Evolutionary conservation across 2,888 invertebrate species (phyloP).

Genomic region (Embidobia sp.): DNA sequence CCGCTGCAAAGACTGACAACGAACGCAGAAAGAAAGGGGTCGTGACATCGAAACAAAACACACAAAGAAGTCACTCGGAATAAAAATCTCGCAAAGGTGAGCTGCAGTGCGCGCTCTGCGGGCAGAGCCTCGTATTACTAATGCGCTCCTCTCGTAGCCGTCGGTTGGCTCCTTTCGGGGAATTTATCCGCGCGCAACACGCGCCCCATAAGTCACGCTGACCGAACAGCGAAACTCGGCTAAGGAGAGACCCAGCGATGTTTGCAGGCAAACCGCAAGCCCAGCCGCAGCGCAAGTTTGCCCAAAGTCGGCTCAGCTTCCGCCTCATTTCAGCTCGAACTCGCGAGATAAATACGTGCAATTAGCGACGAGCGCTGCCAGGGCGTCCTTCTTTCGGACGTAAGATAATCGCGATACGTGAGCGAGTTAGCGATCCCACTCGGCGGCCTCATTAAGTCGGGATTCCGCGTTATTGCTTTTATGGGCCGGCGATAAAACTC

Average conservation of each 20-base stretch:
- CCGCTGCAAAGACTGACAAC: too few species aligned
- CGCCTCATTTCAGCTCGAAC: conserved; percentile 10
- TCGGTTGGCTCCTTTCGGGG: conserved; percentile 16
- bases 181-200: conserved; percentile 42
- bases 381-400: too few species aligned
- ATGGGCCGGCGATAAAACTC: not conserved
- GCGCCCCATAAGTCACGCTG: conserved; percentile 45
- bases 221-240: conserved; percentile 50
- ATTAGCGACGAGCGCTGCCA: conserved; percentile 21
- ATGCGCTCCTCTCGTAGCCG: conserved; percentile 28
- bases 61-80: conserved; percentile 12
- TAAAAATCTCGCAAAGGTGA: conserved; percentile 25
- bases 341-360: conserved; percentile 15
- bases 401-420: conserved; percentile 19
- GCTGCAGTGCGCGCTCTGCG: too few species aligned
- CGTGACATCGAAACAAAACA: conserved; percentile 14
- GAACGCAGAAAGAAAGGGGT: conserved; percentile 4
- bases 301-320: conserved; percentile 18
- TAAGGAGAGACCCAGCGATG: conserved; percentile 25
- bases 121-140: conserved; percentile 46
- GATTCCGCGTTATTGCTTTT: conserved; percentile 9
- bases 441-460: conserved; percentile 1
- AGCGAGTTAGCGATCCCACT: not conserved
- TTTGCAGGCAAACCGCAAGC: conserved; percentile 30
- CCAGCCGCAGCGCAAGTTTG: not conserved